Evolutionary conservation across 2,888 invertebrate genomes (phyloP).

Genomic region (Campoplex nolae): DNA sequence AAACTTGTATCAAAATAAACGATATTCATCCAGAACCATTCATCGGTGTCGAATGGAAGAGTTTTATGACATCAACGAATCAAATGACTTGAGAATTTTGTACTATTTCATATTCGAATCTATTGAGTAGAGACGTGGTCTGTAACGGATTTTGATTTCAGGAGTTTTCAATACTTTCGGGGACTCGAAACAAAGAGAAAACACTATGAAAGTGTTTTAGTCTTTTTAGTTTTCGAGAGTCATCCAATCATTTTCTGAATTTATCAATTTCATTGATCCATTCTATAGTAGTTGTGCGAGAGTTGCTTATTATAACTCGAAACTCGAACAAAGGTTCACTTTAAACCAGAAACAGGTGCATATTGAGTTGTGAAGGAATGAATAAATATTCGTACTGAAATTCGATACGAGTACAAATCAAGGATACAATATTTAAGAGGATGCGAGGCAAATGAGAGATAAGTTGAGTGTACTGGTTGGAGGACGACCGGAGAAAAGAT

Average conservation of each 20-base stretch:
- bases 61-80: no score
- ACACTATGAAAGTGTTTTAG: neutral
- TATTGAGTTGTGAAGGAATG: neutral
- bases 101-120: no score
- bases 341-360: neutral
- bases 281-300: neutral
- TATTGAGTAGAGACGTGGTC: neutral
- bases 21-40: no score
- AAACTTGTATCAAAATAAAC: no score
- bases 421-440: slow-evolving; percentile 42
- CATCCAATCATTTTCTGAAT: neutral
- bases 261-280: neutral
- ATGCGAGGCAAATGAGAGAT: slow-evolving; percentile 39
- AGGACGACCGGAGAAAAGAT: slow-evolving; percentile 53
- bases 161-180: neutral
- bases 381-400: slow-evolving; percentile 22
- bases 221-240: neutral
- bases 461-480: slow-evolving; percentile 42
- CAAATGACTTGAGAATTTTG: no score
- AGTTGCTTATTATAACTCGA: neutral
- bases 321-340: neutral
- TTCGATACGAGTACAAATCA: slow-evolving; percentile 38
- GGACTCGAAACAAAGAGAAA: neutral
- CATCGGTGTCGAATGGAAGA: no score
- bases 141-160: neutral